Evolutionary conservation across 2,113 vertebrate genomes (phyloP).

Genomic region (Phylloscopus whistleri): DNA sequence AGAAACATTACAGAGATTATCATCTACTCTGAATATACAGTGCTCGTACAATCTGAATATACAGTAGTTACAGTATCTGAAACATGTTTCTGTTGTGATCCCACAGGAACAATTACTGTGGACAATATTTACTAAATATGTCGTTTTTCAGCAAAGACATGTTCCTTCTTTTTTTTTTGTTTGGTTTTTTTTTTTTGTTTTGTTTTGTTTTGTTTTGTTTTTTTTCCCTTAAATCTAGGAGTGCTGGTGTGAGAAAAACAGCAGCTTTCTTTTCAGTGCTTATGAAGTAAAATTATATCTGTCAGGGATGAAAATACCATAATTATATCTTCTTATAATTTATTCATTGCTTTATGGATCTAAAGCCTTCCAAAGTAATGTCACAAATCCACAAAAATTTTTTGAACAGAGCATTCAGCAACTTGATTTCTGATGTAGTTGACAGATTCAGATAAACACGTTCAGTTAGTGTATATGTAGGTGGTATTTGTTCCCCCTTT

Average conservation of each 20-base stretch:
- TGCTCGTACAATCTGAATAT: not conserved
- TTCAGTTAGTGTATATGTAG: not conserved
- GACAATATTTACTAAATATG: slow-evolving; percentile 67
- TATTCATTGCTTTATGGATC: slow-evolving; percentile 74
- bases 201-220: not conserved
- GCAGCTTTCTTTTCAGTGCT: slow-evolving; percentile 51
- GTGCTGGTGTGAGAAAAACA: slow-evolving; percentile 33
- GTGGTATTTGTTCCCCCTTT: not conserved
- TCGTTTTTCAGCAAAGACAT: slow-evolving; percentile 48
- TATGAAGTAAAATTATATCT: slow-evolving; percentile 69
- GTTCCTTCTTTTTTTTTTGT: not conserved
- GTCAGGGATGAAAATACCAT: slow-evolving; percentile 73
- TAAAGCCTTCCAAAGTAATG: slow-evolving; percentile 67
- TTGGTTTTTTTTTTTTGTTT: not conserved
- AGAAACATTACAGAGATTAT: slow-evolving; percentile 30
- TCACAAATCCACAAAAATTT: slow-evolving; percentile 67
- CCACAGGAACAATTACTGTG: slow-evolving; percentile 44
- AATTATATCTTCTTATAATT: slow-evolving; percentile 77
- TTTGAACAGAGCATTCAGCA: slow-evolving; percentile 56
- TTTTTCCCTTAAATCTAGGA: not conserved
- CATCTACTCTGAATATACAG: not conserved
- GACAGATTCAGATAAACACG: slow-evolving; percentile 64
- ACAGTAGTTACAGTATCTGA: slow-evolving; percentile 27
- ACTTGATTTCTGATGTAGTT: slow-evolving; percentile 67
- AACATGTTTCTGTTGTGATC: slow-evolving; percentile 40